Conservation (phyloP, 2,113 vertebrate genomes). For the Phoxinus phoxinus region DNA sequence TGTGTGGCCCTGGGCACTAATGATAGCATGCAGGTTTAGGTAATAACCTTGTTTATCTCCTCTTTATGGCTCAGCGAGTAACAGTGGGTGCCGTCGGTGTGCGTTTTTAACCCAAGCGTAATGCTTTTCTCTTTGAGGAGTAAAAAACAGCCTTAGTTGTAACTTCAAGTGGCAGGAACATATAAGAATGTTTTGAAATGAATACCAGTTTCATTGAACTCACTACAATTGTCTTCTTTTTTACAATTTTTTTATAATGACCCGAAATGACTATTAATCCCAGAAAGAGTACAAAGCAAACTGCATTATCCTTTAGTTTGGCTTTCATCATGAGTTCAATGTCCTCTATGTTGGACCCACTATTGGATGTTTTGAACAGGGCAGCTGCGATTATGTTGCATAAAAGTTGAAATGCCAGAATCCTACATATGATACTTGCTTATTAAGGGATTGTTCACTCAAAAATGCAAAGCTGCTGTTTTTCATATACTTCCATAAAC, state of each 20-base stretch:
- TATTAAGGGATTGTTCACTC: background rate
- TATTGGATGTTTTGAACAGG: background rate
- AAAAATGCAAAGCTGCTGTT: background rate
- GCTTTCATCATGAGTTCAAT: slow-evolving; percentile 11
- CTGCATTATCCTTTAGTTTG: background rate
- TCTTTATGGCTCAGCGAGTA: slow-evolving; percentile 38
- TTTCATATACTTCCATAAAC: background rate
- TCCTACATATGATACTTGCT: background rate
- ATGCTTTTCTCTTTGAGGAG: slow-evolving; percentile 62
- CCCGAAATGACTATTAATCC: slow-evolving; percentile 57
- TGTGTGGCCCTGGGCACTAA: slow-evolving; percentile 49
- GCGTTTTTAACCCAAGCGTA: slow-evolving; percentile 46
- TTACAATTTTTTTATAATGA: slow-evolving; percentile 44
- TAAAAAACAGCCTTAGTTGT: slow-evolving; percentile 57
- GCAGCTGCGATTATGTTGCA: background rate
- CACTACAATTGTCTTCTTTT: background rate
- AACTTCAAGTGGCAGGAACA: slow-evolving; percentile 54
- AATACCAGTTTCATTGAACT: slow-evolving; percentile 57
- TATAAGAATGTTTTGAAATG: slow-evolving; percentile 50
- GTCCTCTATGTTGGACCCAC: background rate
- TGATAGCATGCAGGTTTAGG: slow-evolving; percentile 49
- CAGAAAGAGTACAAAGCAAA: slow-evolving; percentile 3
- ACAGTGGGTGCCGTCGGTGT: slow-evolving; percentile 22
- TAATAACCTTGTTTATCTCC: slow-evolving; percentile 52
- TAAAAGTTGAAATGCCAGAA: background rate